Evolutionary conservation across 2,113 vertebrate genomes (phyloP), one percentile per base, ranked within the genome.

Genomic region (Charina bottae): DNA sequence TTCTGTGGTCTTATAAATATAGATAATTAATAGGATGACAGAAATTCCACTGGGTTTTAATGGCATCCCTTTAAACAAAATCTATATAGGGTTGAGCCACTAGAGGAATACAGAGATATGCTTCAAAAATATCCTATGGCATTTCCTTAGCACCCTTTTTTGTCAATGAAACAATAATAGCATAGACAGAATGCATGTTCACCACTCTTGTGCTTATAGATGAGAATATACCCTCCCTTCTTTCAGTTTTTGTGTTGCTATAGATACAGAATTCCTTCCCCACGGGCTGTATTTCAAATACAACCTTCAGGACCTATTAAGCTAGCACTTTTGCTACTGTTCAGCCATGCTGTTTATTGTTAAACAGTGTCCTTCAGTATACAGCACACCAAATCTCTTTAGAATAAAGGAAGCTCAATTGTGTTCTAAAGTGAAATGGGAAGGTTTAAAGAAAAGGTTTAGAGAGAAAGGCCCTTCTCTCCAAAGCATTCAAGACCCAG

Each of bases 321-420:
- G 90, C 87, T 94, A 91, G 90, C 12, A 11, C 89, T 92, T 72
- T 85, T 59, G 12, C 90, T 92, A 33, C 92, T 17, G 2, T 19
- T 87, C 91, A 95, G 91, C 93, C 56, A 91, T 59, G 72, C 59
- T 60, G 1, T 85, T 90, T 92, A 92, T 93, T 93, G 55, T 28
- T 49, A 59, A 89, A 88, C 89, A 93, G 49, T 92, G 93, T 88
- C 93, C 90, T 78, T 84, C 93, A 95, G 95, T 88, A 94, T 62
- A 87, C 85, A 10, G 2, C 6, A 0, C 49, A 92, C 93, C 89
- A 93, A 21, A 95, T 37, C 21, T 54, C 89, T 72, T 72, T 62
- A 85, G 55, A 94, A 91, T 2, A 19, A 93, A 49, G 56, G 54
- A 92, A 90, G 87, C 5, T 91, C 93, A 94, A 62, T 84, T 11